A percentile compares a stretch with the other conserved stretches of the same genome.
phyloP scores from a whole-genome alignment of 2,113 vertebrate genomes.

The Hyperoodon ampullatus region DNA sequence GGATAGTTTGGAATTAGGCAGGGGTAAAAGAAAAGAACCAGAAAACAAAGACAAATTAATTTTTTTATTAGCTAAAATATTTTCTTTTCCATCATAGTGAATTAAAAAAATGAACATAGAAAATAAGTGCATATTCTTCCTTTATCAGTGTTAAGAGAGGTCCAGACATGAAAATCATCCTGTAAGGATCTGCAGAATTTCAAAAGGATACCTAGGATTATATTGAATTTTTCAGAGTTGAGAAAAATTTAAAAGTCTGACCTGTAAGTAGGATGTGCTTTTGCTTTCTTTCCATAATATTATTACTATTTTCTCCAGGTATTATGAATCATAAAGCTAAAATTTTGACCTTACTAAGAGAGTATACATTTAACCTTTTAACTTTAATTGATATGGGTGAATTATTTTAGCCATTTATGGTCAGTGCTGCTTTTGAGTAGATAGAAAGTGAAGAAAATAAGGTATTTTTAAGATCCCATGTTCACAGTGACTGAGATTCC shows the following conservation, averaged over 20 bases:
- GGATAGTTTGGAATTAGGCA: neutral
- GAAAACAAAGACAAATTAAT: neutral
- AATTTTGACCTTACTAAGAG: neutral
- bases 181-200: neutral
- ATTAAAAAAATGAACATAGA: neutral
- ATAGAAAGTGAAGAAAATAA: neutral
- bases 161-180: neutral
- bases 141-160: neutral
- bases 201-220: neutral
- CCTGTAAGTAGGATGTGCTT: neutral
- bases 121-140: neutral
- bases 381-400: neutral
- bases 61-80: neutral
- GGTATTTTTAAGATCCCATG: conserved; percentile 16
- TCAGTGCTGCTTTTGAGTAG: neutral
- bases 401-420: conserved; percentile 17
- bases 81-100: neutral
- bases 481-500: neutral
- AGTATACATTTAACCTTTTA: neutral
- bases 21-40: neutral
- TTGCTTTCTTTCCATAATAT: neutral
- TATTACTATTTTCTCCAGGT: neutral
- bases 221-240: neutral
- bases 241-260: neutral
- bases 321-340: neutral